These are phyloP conservation scores for Poliocrania exsul DNA, from an alignment of 2,797 vertebrate species.

Conservation along the genomic window DNA sequence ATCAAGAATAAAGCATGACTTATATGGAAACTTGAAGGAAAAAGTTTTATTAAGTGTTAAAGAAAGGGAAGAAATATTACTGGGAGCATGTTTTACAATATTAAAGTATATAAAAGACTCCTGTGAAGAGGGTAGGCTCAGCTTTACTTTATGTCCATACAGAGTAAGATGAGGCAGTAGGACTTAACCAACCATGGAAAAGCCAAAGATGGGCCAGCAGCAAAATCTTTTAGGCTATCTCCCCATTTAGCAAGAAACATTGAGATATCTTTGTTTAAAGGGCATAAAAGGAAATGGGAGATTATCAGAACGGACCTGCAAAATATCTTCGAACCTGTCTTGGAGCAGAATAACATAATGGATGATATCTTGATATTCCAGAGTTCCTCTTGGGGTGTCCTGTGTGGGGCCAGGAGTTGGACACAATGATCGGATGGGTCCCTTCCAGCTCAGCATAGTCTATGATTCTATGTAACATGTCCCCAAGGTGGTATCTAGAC, in stretches of 20 bases:
- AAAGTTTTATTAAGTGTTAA: not conserved
- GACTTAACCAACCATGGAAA: not conserved
- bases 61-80: accelerated
- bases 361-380: not conserved
- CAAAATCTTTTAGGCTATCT: not conserved
- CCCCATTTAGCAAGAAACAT: not conserved
- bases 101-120: not conserved
- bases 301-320: not conserved
- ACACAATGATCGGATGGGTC: too few species aligned
- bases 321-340: not conserved
- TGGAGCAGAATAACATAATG: not conserved
- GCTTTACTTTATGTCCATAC: not conserved
- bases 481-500: not conserved
- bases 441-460: not conserved
- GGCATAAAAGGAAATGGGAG: not conserved
- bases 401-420: not conserved
- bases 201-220: not conserved
- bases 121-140: not conserved
- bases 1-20: not conserved
- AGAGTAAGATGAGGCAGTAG: not conserved
- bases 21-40: not conserved
- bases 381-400: not conserved
- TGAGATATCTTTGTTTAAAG: not conserved
- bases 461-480: not conserved
- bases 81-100: not conserved